Conservation (phyloP, 2,888 invertebrate species). For the Macrostomum cliftonense region DNA sequence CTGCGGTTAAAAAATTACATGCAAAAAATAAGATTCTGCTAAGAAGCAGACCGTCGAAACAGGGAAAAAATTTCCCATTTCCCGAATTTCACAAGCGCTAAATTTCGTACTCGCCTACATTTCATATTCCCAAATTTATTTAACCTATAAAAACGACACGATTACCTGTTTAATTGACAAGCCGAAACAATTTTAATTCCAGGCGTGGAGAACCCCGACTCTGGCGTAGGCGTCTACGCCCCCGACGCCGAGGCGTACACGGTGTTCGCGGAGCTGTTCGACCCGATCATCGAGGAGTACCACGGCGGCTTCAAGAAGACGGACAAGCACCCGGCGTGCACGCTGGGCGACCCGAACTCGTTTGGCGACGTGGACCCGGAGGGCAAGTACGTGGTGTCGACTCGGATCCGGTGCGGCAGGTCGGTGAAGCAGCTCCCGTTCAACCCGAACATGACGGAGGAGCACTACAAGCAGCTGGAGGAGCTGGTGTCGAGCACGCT, state of each 20-base stretch:
- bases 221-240: too few species aligned
- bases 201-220: too few species aligned
- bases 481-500: constrained; percentile 45
- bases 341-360: constrained; percentile 1
- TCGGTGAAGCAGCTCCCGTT: constrained; percentile 77
- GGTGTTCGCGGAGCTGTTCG: constrained; percentile 13
- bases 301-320: constrained; percentile 13
- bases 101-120: too few species aligned
- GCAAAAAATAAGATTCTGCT: too few species aligned
- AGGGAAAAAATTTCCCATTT: too few species aligned
- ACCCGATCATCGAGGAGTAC: constrained; percentile 13
- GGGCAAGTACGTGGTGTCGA: constrained; percentile 67
- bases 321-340: constrained; percentile 1
- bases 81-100: too few species aligned
- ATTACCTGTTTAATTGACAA: too few species aligned
- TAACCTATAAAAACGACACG: too few species aligned
- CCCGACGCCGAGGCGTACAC: constrained; percentile 13
- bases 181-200: too few species aligned
- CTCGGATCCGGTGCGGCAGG: constrained; percentile 85
- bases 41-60: too few species aligned
- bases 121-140: too few species aligned
- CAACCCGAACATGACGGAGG: constrained; percentile 71
- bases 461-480: constrained; percentile 84
- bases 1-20: too few species aligned
- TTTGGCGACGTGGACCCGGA: constrained; percentile 59